Evolutionary conservation across 2,113 vertebrate genomes (phyloP).

Genomic region (Tauraco erythrolophus): DNA sequence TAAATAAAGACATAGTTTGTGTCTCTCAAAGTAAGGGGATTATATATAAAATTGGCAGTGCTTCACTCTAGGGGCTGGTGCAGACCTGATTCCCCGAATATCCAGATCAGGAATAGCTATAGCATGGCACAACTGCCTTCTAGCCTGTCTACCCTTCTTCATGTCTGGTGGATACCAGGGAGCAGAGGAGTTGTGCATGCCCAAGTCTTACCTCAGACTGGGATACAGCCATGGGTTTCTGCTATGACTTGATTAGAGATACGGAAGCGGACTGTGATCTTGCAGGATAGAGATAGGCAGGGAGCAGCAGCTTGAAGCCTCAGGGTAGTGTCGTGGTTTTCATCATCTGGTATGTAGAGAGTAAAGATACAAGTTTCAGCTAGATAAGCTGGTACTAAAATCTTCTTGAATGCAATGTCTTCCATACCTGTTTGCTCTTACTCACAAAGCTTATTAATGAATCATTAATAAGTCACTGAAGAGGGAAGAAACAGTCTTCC

Average conservation of each 20-base stretch:
- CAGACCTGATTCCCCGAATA: neutral
- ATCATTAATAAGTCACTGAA: slow-evolving; percentile 29
- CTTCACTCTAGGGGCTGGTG: neutral
- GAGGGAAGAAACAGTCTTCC: slow-evolving; percentile 18
- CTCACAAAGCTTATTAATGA: slow-evolving; percentile 16
- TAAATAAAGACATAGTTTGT: neutral
- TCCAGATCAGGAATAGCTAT: neutral
- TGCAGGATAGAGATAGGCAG: neutral
- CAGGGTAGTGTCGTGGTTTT: neutral
- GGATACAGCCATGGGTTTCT: neutral
- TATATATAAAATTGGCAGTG: neutral
- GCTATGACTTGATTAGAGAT: neutral
- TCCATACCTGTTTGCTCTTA: neutral
- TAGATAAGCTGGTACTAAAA: neutral
- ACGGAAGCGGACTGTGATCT: rapidly evolving
- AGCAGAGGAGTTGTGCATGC: neutral
- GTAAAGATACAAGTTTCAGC: neutral
- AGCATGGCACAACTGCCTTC: rapidly evolving
- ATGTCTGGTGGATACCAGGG: neutral
- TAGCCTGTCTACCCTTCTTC: neutral
- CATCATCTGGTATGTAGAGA: neutral
- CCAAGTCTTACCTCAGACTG: neutral
- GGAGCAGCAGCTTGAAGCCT: neutral
- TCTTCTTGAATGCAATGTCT: neutral
- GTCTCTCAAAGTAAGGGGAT: neutral